These are phyloP conservation scores for Pagrus major DNA, from an alignment of 2,113 vertebrate genomes.

Conservation along the genomic window DNA sequence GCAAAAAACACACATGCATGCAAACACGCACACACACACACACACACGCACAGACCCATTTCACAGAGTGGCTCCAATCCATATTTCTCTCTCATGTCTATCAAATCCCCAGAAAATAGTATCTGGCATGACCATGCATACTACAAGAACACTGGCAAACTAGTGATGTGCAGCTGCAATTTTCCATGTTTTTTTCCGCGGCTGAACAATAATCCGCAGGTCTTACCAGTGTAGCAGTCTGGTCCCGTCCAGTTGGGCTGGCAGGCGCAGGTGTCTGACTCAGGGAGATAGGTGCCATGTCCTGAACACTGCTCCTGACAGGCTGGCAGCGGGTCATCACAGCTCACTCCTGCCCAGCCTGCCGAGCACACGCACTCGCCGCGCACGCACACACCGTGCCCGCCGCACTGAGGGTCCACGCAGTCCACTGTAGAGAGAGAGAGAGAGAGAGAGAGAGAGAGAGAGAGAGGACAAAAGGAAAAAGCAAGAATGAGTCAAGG, in stretches of 20 bases:
- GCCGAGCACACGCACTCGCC: constrained; percentile 94
- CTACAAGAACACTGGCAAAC: constrained; percentile 55
- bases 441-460: constrained; percentile 34
- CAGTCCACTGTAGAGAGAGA: constrained; percentile 90
- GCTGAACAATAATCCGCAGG: constrained; percentile 46
- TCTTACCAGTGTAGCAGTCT: constrained; percentile 93
- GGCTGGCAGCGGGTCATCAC: constrained; percentile 89
- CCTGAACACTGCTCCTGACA: constrained; percentile 97
- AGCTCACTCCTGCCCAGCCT: constrained; percentile 93
- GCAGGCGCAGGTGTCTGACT: constrained; percentile 91
- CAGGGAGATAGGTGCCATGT: constrained; percentile 91
- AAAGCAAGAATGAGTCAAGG: constrained; percentile 56
- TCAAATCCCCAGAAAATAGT: constrained; percentile 63
- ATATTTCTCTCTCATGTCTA: constrained; percentile 57
- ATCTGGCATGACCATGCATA: constrained; percentile 56
- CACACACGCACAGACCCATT: constrained; percentile 25
- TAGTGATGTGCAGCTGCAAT: constrained; percentile 36
- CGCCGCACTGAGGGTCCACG: constrained; percentile 91
- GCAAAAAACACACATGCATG: constrained; percentile 30
- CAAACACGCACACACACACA: constrained; percentile 10
- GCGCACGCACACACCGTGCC: constrained; percentile 93
- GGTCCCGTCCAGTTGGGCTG: constrained; percentile 95
- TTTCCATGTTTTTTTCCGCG: constrained; percentile 5
- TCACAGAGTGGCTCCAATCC: constrained; percentile 52
- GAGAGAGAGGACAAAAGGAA: constrained; percentile 16